Evolutionary conservation across 2,888 invertebrate genomes (phyloP).

Genomic region (Charanyca ferruginea): DNA sequence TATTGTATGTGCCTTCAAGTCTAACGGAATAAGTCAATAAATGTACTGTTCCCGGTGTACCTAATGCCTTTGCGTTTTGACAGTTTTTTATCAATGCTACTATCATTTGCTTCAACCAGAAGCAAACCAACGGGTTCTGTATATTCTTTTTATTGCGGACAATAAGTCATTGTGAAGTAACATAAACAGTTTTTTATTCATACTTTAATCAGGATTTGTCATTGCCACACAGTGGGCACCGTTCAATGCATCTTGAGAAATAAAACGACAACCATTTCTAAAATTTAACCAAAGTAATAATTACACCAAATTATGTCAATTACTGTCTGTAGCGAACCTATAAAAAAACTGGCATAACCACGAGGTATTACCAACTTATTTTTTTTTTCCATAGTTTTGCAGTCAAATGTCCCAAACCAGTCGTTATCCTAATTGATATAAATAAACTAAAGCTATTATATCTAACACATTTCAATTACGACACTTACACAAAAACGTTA

Average conservation of each 20-base stretch:
- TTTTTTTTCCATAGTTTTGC: constrained; percentile 15
- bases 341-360: background rate
- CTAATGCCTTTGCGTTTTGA: no score
- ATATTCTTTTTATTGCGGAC: no score
- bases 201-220: no score
- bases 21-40: no score
- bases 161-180: no score
- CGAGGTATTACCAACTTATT: background rate
- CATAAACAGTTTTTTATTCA: background rate
- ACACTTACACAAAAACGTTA: constrained; percentile 49
- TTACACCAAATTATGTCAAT: constrained; percentile 6
- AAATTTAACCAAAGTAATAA: background rate
- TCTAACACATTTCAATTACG: constrained; percentile 72
- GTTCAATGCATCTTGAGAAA: background rate
- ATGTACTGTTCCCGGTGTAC: no score
- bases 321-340: background rate
- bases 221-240: no score
- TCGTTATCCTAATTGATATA: constrained; percentile 55
- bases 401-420: constrained; percentile 12
- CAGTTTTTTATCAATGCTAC: no score
- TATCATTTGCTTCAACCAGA: no score
- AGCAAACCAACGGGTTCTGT: no score
- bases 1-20: no score
- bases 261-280: no score
- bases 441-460: constrained; percentile 53